These are phyloP conservation scores for Orgyia antiqua DNA, from an alignment of 2,888 invertebrate genomes.

Conservation along the genomic window DNA sequence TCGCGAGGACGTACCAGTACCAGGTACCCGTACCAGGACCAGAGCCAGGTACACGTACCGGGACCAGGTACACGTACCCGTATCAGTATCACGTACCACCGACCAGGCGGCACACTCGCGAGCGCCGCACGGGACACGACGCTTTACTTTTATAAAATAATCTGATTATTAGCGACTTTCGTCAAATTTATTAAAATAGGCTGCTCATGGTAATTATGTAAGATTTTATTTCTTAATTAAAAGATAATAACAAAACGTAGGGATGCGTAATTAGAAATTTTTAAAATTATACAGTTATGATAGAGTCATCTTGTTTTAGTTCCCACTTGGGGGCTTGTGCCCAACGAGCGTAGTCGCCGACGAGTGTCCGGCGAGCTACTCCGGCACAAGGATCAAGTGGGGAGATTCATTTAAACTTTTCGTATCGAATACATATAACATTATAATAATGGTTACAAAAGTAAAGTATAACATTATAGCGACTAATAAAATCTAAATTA, in stretches of 20 bases:
- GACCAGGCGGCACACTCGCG: constrained; percentile 2
- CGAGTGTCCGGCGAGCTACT: too few relatives aligned
- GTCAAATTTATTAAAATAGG: constrained; percentile 75
- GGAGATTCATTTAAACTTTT: constrained; percentile 62
- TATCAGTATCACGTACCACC: too few relatives aligned
- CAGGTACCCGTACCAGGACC: constrained; percentile 9
- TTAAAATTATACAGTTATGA: constrained; percentile 78
- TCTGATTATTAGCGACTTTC: constrained; percentile 71
- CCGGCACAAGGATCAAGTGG: constrained; percentile 40
- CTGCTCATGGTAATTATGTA: constrained; percentile 76
- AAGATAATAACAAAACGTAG: constrained; percentile 77
- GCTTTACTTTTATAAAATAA: constrained; percentile 71
- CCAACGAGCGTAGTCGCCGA: constrained; percentile 17
- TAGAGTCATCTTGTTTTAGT: constrained; percentile 65
- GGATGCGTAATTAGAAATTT: constrained; percentile 77
- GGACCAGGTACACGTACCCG: too few relatives aligned
- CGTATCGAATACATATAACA: constrained; percentile 78
- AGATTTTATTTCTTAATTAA: constrained; percentile 78
- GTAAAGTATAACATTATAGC: constrained; percentile 78
- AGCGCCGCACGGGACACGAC: constrained; percentile 38
- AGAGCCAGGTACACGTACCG: not conserved
- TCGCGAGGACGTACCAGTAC: not conserved
- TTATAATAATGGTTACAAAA: constrained; percentile 77
- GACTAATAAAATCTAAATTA: constrained; percentile 77
- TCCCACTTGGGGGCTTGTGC: constrained; percentile 45